Evolutionary conservation across 2,113 vertebrate genomes (phyloP).

Genomic region (Edolisoma coerulescens): DNA sequence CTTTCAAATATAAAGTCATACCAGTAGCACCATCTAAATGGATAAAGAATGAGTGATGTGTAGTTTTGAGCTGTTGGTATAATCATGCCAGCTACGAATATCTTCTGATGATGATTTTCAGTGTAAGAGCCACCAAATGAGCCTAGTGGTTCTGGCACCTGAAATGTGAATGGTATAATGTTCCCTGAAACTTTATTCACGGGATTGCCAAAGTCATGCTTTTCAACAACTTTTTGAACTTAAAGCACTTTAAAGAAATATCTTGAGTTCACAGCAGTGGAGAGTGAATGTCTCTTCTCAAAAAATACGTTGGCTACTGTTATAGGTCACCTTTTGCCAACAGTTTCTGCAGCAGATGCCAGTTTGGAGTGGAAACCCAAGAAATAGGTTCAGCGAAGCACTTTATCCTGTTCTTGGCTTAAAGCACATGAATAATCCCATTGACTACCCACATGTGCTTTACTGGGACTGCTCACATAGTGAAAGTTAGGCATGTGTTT

Average conservation of each 20-base stretch:
- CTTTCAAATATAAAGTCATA: background rate
- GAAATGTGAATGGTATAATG: background rate
- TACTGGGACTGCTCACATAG: conserved; percentile 10
- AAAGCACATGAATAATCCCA: conserved; percentile 41
- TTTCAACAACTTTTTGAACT: conserved; percentile 29
- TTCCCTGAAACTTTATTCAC: background rate
- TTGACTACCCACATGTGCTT: conserved; percentile 43
- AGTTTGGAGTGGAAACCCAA: conserved; percentile 50
- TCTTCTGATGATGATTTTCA: background rate
- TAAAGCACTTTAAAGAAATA: conserved; percentile 27
- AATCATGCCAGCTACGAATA: background rate
- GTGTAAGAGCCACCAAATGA: background rate
- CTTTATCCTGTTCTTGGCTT: conserved; percentile 32
- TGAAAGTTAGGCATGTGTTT: conserved; percentile 2
- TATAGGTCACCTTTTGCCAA: conserved; percentile 29
- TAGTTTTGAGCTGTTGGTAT: background rate
- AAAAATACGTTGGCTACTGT: conserved; percentile 17
- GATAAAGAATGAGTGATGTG: background rate
- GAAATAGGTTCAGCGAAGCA: background rate
- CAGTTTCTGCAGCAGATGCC: conserved; percentile 35
- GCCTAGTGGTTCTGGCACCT: background rate
- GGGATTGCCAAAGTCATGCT: background rate
- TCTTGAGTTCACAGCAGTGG: background rate
- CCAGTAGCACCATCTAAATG: background rate
- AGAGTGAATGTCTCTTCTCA: background rate